phyloP scores from a whole-genome alignment of 37 sponge, comb jelly and placozoan genomes.

The Theonella swinhoei region DNA sequence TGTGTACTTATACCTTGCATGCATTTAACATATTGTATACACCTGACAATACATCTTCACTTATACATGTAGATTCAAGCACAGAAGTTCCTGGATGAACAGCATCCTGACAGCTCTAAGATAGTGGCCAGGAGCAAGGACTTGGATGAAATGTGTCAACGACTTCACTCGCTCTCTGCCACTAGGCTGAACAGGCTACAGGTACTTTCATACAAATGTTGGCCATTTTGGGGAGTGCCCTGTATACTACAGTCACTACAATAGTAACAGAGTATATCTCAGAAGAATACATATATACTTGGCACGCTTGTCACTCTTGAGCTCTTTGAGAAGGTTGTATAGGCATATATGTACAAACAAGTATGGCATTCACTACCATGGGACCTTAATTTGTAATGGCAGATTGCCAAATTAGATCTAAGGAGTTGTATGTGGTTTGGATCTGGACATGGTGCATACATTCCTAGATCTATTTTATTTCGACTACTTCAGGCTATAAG shows the following conservation, averaged over 20 bases:
- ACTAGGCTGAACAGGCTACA: constrained; percentile 36
- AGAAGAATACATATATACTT: no score
- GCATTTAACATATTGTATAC: neutral
- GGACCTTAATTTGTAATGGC: no score
- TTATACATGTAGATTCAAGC: neutral
- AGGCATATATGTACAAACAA: no score
- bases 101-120: constrained; percentile 71
- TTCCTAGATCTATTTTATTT: neutral
- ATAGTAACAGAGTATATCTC: no score
- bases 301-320: no score
- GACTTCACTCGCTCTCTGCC: constrained; percentile 36
- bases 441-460: no score
- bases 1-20: neutral
- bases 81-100: constrained; percentile 44
- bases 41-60: neutral
- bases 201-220: neutral
- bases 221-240: no score
- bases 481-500: neutral
- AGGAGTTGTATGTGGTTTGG: no score
- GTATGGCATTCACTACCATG: no score
- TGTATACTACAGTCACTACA: no score
- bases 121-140: constrained; percentile 54
- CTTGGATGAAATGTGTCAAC: constrained; percentile 52
- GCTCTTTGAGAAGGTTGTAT: no score
- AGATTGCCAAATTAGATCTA: no score